phyloP scores from a whole-genome alignment of 2,888 invertebrate genomes.

The Stenodema calcarata region DNA sequence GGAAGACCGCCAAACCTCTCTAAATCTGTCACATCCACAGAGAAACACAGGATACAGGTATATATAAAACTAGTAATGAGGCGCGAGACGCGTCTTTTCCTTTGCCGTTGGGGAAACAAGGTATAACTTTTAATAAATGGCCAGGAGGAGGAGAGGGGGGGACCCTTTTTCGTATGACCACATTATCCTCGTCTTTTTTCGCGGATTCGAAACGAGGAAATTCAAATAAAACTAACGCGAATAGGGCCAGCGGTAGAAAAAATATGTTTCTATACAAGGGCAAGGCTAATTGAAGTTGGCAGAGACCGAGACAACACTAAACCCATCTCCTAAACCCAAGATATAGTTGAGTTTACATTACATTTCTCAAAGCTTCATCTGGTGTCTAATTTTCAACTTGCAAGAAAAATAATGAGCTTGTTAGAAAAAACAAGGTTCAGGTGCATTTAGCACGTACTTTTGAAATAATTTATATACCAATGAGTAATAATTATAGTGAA shows the following conservation, averaged over 20 bases:
- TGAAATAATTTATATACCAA: too few species aligned
- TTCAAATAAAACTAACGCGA: background rate
- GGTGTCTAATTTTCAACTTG: background rate
- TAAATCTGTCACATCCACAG: constrained; percentile 52
- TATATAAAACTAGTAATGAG: constrained; percentile 46
- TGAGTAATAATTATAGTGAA: too few species aligned
- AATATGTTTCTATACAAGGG: constrained; percentile 15
- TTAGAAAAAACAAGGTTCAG: background rate
- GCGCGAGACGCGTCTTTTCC: constrained; percentile 40
- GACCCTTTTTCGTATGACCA: background rate
- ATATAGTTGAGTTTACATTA: background rate
- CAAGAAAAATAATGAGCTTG: background rate
- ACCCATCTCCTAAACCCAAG: background rate
- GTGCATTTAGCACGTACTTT: too few species aligned
- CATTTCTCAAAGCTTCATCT: background rate
- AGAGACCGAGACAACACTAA: background rate
- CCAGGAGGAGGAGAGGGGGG: background rate
- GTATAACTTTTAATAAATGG: constrained; percentile 42
- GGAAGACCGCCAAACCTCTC: constrained; percentile 39
- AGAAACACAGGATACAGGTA: constrained; percentile 47
- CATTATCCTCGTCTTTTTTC: background rate
- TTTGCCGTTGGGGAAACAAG: constrained; percentile 31
- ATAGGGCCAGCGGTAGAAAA: background rate
- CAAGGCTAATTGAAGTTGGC: constrained; percentile 39
- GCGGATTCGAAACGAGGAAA: background rate